Base-by-base conservation (phyloP, 2,113 vertebrate species). In the Rhegmatorhina hoffmannsi region DNA sequence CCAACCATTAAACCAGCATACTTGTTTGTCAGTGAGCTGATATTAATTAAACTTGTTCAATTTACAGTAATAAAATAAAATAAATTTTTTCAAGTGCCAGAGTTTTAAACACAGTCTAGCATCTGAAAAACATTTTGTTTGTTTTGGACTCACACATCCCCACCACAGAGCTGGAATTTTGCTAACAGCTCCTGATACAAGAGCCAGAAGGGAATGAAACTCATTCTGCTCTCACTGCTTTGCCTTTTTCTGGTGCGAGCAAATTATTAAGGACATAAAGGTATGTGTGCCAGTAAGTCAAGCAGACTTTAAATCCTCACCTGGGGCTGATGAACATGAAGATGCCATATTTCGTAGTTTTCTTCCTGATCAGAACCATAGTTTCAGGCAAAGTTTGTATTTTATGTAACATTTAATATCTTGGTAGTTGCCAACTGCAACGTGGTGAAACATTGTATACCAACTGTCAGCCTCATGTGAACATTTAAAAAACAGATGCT, bases 401-500 rank as follows among this genome's bases (percentile, higher is more conserved):
- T 95, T 91, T 90, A 52, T 62, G 47, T 95, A 95, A 87, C 46
- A 11, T 88, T 91, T 94, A 92, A 92, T 95, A 94, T 80, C 74
- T 58, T 88, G 87, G 78, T 93, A 70, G 85, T 84, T 95, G 92
- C 91, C 94, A 95, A 80, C 76, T 91, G 75, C 75, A 94, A 28
- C 3, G 38, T 84, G 87, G 85, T 91, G 82, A 95, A 94, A 72
- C 50, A 28, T 10, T 93, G 93, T 96, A 88, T 93, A 87, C 94
- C 93, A 94, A 97, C 93, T 95, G 93, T 92, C 84, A 93, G 82
- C 93, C 91, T 93, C 93, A 93, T 96, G 94, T 66, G 43, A 94
- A 90, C 82, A 69, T 96, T 95, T 92, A 80, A 93, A 92, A 96
- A 95, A 90, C 93, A 95, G 94, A 95, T 94, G 93, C 96, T 95